Evolutionary conservation across 2,888 invertebrate species (phyloP).

Genomic region (Drosophila meridionalis): DNA sequence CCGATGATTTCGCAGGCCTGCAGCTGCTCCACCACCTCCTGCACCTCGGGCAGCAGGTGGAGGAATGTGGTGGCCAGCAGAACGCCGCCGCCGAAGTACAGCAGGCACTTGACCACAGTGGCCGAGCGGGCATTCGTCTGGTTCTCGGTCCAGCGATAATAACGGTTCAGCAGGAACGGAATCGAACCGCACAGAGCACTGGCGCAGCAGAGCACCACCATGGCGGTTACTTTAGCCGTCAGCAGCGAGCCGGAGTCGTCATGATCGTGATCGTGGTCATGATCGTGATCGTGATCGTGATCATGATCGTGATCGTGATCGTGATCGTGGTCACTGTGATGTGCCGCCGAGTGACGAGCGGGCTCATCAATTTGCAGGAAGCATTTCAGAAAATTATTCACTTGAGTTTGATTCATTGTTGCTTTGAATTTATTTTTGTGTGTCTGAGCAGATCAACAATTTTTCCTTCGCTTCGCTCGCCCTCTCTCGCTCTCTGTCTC

Average conservation of each 20-base stretch:
- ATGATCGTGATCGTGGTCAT: slow-evolving; percentile 61
- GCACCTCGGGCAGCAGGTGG: slow-evolving; percentile 92
- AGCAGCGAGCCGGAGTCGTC: slow-evolving; percentile 85
- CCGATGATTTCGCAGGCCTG: slow-evolving; percentile 85
- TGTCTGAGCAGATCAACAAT: slow-evolving; percentile 6
- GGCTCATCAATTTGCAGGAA: slow-evolving; percentile 78
- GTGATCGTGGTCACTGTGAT: slow-evolving; percentile 45
- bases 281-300: slow-evolving; percentile 47
- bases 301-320: slow-evolving; percentile 34
- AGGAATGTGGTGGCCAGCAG: slow-evolving; percentile 92
- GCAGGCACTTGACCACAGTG: slow-evolving; percentile 87
- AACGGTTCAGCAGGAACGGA: slow-evolving; percentile 90
- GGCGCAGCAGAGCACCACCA: slow-evolving; percentile 91
- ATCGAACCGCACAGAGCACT: slow-evolving; percentile 91
- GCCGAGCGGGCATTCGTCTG: slow-evolving; percentile 82
- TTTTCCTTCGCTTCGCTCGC: slow-evolving; percentile 11
- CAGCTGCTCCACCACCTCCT: slow-evolving; percentile 88
- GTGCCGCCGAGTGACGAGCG: slow-evolving; percentile 50
- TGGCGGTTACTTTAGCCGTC: slow-evolving; percentile 91
- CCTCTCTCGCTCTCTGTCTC: slow-evolving; percentile 13
- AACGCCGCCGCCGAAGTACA: slow-evolving; percentile 94
- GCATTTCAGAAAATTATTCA: slow-evolving; percentile 74
- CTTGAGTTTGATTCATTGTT: slow-evolving; percentile 74
- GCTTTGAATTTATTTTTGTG: slow-evolving; percentile 26
- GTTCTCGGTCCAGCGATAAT: slow-evolving; percentile 87